These are phyloP conservation scores for Dicyrtoma fusca DNA, from an alignment of 2,888 invertebrate genomes.

Conservation along the genomic window DNA sequence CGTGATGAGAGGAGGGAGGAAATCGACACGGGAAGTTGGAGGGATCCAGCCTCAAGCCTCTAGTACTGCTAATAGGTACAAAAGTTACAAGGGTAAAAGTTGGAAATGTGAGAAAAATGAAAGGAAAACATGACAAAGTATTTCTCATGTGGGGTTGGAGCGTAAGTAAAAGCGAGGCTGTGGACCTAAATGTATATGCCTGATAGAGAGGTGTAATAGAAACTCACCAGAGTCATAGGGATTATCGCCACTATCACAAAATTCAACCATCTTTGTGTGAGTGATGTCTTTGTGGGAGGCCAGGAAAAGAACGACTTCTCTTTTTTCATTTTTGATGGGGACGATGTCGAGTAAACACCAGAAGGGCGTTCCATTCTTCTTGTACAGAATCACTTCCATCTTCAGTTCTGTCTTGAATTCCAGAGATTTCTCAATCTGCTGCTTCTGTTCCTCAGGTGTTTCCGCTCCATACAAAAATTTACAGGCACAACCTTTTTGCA, in stretches of 20 bases:
- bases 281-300: conserved; percentile 97
- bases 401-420: conserved; percentile 90
- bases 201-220: background rate
- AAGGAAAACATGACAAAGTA: no score
- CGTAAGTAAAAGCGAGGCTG: background rate
- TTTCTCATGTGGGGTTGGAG: no score
- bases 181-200: background rate
- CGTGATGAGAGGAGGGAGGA: no score
- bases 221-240: conserved; percentile 79
- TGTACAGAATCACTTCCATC: conserved; percentile 91
- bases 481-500: conserved; percentile 95
- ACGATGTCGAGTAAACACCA: conserved; percentile 97
- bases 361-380: conserved; percentile 89
- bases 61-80: no score
- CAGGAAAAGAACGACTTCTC: conserved; percentile 92
- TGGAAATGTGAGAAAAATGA: no score
- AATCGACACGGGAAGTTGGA: no score
- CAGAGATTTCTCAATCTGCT: conserved; percentile 85
- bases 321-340: conserved; percentile 97
- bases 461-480: conserved; percentile 90
- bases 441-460: conserved; percentile 84
- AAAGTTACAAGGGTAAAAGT: no score
- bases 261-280: conserved; percentile 83
- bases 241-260: conserved; percentile 68
- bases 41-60: no score